Evolutionary conservation across 2,113 vertebrate genomes (phyloP), one percentile per base, ranked within the genome.

Genomic region (Strix aluco): DNA sequence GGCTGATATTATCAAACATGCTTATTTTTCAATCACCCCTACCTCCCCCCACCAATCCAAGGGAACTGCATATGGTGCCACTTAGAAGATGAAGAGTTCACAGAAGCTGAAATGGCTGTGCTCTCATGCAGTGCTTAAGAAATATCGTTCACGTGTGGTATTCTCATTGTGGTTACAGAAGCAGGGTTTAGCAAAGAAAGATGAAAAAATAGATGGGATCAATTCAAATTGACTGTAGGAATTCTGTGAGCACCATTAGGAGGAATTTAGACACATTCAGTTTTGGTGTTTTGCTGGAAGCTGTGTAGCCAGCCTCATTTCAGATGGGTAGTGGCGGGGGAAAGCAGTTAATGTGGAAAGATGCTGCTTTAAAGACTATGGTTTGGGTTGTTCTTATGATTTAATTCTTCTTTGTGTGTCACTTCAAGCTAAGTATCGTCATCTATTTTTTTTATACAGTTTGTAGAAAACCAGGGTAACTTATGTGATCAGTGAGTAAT

Each of bases 401-500:
- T 69, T 26, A 38, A 23, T 66, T 74, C 18, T 42, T 72, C 40
- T 36, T 58, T 55, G 27, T 81, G 36, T 83, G 59, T 74, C 32
- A 22, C 77, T 67, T 73, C 44, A 65, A 40, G 20, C 74, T 62
- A 52, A 49, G 63, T 9, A 47, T 42, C n/a, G 13, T 3, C 15
- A 72, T 10, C 21, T 69, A 3, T 36, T 54, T 46, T 46, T 27
- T 25, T 23, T 44, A 20, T 17, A 8, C 0, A 8, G 32, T 34
- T 44, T 67, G 18, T 44, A 16, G 40, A 57, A 85, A 71, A 94
- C 4, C 18, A 29, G 36, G 23, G 44, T 74, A 8, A 81, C 73
- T 67, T 55, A 26, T 94, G 88, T 88, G 75, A 23, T 75, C 62
- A 40, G 79, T 73, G 82, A 84, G 77, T 89, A 91, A 89, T 22